Evolutionary conservation across 2,113 vertebrate genomes (phyloP).

Genomic region (Gavialis gangeticus): DNA sequence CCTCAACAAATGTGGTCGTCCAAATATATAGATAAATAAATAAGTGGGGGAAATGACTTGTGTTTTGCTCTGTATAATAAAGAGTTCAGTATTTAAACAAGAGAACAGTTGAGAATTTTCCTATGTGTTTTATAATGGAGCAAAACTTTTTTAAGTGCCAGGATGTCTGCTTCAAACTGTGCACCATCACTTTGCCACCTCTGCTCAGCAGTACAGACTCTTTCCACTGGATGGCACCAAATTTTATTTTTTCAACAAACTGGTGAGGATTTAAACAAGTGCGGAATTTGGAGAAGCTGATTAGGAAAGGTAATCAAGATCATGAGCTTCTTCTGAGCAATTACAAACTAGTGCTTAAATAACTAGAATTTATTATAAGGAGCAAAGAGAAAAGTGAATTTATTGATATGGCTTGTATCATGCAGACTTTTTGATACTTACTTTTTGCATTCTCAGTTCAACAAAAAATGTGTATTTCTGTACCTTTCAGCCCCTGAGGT

Average conservation of each 20-base stretch:
- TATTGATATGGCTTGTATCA: background rate
- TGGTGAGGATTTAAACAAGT: background rate
- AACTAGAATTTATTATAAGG: background rate
- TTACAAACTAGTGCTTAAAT: conserved; percentile 8
- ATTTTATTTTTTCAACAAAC: conserved; percentile 71
- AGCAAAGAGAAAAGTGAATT: background rate
- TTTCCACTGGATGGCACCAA: conserved; percentile 80
- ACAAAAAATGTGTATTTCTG: background rate
- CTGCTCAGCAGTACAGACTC: conserved; percentile 56
- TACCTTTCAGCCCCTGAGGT: background rate
- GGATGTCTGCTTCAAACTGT: background rate
- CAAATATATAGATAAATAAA: background rate
- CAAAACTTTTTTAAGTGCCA: background rate
- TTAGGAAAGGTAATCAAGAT: background rate
- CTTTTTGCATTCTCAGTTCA: background rate
- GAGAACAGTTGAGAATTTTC: background rate
- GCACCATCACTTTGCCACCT: background rate
- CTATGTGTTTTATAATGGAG: background rate
- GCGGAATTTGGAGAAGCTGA: background rate
- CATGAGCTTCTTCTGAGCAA: background rate
- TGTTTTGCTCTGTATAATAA: background rate
- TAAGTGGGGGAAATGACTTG: too few species aligned
- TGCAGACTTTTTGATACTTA: background rate
- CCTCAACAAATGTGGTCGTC: background rate
- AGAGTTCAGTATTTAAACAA: background rate